Evolutionary conservation across 2,797 vertebrate species (phyloP), one percentile per base, ranked within the genome.

Genomic region (Hydrolagus colliei): DNA sequence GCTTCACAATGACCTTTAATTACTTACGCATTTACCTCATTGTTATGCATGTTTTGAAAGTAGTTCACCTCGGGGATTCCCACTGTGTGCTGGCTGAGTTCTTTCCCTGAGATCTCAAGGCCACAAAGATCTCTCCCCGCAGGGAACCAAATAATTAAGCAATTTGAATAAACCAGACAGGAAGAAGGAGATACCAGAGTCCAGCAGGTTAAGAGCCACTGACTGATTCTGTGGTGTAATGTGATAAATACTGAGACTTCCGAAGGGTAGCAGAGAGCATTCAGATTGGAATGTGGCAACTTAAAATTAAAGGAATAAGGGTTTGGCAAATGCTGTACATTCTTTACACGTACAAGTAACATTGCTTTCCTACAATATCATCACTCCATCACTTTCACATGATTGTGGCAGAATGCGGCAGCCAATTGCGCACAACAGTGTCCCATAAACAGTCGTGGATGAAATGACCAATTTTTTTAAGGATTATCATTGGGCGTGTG

Each of bases 91-190:
- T 67, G 78, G 62, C 13, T 80, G 78, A 61, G 27, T 61, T 67
- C 62, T 16, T 67, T 84, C 65, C 79, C 79, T n/a, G 65, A 84
- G 79, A 52, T 20, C 12, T 63, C 18, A 52, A 71, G 79, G 35
- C 63, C 32, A 63, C 65, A 71, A 10, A 41, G 32, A 84, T 52
- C 79, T 84, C 13, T 52, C 62, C 79, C 79, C 68, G 65, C 65
- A 84, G 65, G 65, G 79, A 84, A 84, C 32, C 27, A 71, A 84
- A 84, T 84, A 84, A 84, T 84, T 68, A 84, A 41, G 79, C 65
- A 84, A 71, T 84, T 80, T 84, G 79, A 84, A 67, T 71, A 67
- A 84, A 84, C 11, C 63, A 71, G 79, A 84, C 79, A 84, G 79
- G 65, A 84, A 52, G 79, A 71, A 9, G 71, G 32, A 68, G 79